Evolutionary conservation across 1,140 invertebrate species (phyloP), one percentile per base, ranked within the genome.

Genomic region (Drosophila eugracilis): DNA sequence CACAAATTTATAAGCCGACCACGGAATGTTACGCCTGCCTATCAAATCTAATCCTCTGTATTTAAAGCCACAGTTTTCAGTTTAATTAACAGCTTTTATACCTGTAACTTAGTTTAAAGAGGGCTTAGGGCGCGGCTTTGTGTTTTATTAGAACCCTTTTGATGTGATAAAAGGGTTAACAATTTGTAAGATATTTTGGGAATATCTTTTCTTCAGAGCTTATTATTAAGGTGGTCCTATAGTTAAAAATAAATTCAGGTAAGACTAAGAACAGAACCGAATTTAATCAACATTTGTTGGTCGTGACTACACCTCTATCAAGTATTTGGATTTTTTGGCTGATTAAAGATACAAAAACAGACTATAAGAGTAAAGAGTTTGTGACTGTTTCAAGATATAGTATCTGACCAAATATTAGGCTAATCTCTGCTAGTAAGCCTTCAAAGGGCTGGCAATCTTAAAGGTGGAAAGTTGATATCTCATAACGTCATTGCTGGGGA

Each of bases 401-500:
- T 22, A 42, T 12, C 10, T 42, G 39, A 10, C 19, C 17, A n/a
- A n/a, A n/a, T 6, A n/a, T 17, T 5, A n/a, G 4, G 39, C 5
- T 22, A n/a, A 42, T 42, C 39, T 28, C 1, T 3, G 3, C 4
- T 24, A 28, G 22, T 14, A 10, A 10, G 32, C 54, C 24, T 24
- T 9, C 4, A 10, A 24, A 15, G 48, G 28, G 21, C 19, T 34
- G 34, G 17, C 9, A 30, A 24, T 17, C 62, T 15, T 3, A 3
- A 42, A 21, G 22, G 21, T 7, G 45, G 63, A 26, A 26, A 37
- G 21, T 42, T 17, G 45, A 14, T 67, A 66, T 67, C 28, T 44
- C n/a, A 10, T 52, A 72, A 45, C 66, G 69, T 71, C 69, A 72
- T 30, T 15, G 48, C 55, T 14, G 55, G 47, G 22, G 32, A 41